Evolutionary conservation across 2,797 vertebrate species (phyloP), one percentile per base, ranked within the genome.

Genomic region (Enteromius trimaculatus): DNA sequence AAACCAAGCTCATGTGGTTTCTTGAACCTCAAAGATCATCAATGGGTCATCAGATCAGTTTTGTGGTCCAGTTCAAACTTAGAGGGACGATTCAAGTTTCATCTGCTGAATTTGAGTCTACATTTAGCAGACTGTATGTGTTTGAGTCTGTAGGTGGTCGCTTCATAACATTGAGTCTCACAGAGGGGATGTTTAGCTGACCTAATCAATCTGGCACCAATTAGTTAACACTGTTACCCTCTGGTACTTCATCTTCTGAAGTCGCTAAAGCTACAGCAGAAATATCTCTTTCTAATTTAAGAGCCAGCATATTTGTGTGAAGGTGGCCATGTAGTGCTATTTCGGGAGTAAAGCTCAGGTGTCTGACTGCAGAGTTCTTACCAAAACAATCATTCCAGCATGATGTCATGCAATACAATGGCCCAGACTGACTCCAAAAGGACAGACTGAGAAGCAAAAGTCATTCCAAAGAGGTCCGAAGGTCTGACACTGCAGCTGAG

Each of bases 301-400:
- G 71, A 17, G n/a, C 11, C 72, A 23, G 17, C 8, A 87, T 44
- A 85, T 77, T 86, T 80, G 74, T 83, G 87, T 66, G 21, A 85
- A 84, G 82, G 85, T 87, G 87, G 90, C 84, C 34, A 70, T 64
- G 82, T 85, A 5, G 77, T 11, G 83, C 90, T 93, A 92, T 93
- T 94, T 90, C 85, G 84, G 88, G 79, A 84, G 83, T 71, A 17
- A 39, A 79, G 81, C 81, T 70, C 87, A 93, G 90, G 93, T 92
- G 89, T 85, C 92, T 90, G 82, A 84, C 87, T n/a, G 37, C 85
- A 88, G 82, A 58, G 86, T 86, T 77, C 87, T 88, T 60, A 88
- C 89, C 79, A 90, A 91, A 92, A 93, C 90, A 91, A 90, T 90
- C 88, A 87, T 85, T 89, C 82, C 60, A 34, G 81, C 83, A 85